Evolutionary conservation across 1,140 invertebrate genomes (phyloP).

Genomic region (Hermetia illucens): DNA sequence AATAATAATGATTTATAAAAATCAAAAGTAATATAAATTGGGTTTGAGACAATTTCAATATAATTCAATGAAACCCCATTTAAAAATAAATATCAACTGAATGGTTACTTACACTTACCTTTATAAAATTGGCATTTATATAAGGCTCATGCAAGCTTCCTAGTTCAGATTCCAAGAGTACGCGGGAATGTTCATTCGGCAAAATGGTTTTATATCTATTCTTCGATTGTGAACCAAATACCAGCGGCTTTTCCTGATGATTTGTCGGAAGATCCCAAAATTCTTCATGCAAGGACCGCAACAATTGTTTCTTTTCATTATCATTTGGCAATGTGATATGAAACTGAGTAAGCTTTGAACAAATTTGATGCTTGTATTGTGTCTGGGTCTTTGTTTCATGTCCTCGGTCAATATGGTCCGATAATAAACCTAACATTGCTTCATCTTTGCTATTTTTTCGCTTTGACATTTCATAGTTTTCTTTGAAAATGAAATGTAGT

Average conservation of each 20-base stretch:
- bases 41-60: background rate
- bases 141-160: constrained; percentile 41
- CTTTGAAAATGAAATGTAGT: constrained; percentile 40
- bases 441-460: background rate
- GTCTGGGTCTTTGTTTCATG: background rate
- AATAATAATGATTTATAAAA: constrained; percentile 1
- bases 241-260: constrained; percentile 72
- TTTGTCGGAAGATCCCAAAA: constrained; percentile 90
- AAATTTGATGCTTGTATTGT: background rate
- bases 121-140: constrained; percentile 80
- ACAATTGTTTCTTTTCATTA: constrained; percentile 47
- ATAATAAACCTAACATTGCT: background rate
- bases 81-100: constrained; percentile 3
- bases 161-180: constrained; percentile 38
- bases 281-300: constrained; percentile 70
- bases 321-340: constrained; percentile 10
- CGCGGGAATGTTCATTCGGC: constrained; percentile 70
- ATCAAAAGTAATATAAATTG: constrained; percentile 1
- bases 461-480: constrained; percentile 31
- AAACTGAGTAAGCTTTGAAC: too few relatives aligned
- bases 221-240: constrained; percentile 76
- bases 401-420: too few relatives aligned
- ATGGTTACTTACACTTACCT: constrained; percentile 37
- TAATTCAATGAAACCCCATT: background rate
- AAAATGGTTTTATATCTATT: constrained; percentile 82